Percentiles rank a stretch among this genome's conserved stretches.
Conservation (phyloP, 2,797 vertebrate genomes). For the Phrynocephalus guinanensis region DNA sequence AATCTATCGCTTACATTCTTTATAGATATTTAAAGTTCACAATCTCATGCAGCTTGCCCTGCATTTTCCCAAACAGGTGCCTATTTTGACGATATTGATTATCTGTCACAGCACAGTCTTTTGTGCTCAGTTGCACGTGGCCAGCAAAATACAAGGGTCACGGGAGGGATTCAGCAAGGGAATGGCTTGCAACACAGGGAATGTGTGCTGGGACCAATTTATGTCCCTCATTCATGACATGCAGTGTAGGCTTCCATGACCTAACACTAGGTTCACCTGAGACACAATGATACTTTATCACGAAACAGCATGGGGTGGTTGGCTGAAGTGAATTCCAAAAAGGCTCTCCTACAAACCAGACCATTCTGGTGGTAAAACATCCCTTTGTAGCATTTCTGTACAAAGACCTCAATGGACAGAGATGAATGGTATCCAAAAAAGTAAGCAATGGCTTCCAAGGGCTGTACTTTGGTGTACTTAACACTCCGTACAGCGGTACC, state of each 20-base stretch:
- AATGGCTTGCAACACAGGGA: constrained; percentile 39
- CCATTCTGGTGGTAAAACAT: constrained; percentile 6
- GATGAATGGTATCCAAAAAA: not conserved
- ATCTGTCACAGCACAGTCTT: constrained; percentile 33
- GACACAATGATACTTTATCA: constrained; percentile 28
- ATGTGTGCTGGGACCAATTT: constrained; percentile 47
- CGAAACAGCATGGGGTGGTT: constrained; percentile 7
- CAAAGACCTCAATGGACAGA: not conserved
- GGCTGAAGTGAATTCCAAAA: not conserved
- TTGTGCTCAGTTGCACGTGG: constrained; percentile 35
- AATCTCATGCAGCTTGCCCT: constrained; percentile 23
- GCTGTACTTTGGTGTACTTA: not conserved
- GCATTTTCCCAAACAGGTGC: constrained; percentile 39
- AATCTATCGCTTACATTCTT: not conserved
- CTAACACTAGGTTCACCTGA: constrained; percentile 43
- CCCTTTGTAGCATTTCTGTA: not conserved
- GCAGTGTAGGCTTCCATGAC: constrained; percentile 38
- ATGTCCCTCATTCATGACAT: constrained; percentile 47
- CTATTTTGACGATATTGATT: constrained; percentile 46
- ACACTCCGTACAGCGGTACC: not conserved
- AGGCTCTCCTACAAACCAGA: not conserved
- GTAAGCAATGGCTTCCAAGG: not conserved
- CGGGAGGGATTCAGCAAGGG: constrained; percentile 30
- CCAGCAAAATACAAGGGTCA: constrained; percentile 41
- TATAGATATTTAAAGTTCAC: not conserved